Percentiles rank a stretch among this genome's conserved stretches.
phyloP scores from a whole-genome alignment of 2,113 vertebrate species.

The Ptilonorhynchus violaceus region DNA sequence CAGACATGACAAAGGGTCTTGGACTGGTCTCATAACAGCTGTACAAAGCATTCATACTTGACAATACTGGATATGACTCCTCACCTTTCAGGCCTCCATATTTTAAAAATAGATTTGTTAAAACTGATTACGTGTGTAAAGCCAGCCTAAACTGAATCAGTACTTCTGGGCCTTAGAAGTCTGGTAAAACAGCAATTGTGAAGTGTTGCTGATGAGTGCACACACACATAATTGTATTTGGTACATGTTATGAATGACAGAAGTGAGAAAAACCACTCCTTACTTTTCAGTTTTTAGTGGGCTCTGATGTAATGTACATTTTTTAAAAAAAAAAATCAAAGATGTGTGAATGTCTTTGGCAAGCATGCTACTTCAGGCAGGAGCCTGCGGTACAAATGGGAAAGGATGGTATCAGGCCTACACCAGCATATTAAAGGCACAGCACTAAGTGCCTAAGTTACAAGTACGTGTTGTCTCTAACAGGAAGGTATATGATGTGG shows the following conservation, averaged over 20 bases:
- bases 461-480: background rate
- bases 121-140: background rate
- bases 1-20: background rate
- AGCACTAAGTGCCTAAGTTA: background rate
- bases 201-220: background rate
- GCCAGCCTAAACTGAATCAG: background rate
- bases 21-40: background rate
- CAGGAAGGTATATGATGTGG: background rate
- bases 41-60: background rate
- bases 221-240: background rate
- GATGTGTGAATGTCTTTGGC: constrained; percentile 29
- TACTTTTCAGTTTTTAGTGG: constrained; percentile 47
- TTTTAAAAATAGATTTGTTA: constrained; percentile 12
- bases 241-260: background rate
- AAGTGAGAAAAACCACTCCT: constrained; percentile 43
- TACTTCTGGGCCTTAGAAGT: background rate
- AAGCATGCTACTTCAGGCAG: background rate
- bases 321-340: background rate
- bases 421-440: background rate
- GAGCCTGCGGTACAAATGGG: background rate
- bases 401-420: background rate
- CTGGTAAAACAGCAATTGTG: background rate
- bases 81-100: background rate
- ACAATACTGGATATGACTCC: background rate
- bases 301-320: constrained; percentile 24